phyloP scores from a whole-genome alignment of 2,888 invertebrate genomes.

The Slavum lentiscoides region DNA sequence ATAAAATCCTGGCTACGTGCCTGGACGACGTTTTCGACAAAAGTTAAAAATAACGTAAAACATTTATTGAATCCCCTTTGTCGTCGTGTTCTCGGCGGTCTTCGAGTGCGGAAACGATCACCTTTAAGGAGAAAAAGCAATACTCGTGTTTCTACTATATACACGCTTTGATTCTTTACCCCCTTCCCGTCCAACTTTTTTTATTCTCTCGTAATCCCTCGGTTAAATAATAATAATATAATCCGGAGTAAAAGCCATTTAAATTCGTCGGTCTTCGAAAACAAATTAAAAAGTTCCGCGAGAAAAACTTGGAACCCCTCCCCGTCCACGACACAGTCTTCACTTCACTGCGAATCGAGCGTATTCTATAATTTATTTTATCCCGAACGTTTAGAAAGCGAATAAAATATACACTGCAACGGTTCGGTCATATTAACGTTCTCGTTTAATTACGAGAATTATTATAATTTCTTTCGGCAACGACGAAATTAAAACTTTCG shows the following conservation, averaged over 20 bases:
- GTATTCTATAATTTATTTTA: conserved; percentile 28
- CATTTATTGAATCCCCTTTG: conserved; percentile 15
- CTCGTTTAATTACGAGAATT: conserved; percentile 39
- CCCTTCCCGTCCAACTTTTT: background rate
- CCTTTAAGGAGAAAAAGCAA: background rate
- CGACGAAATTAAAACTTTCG: conserved; percentile 18
- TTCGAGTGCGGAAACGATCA: conserved; percentile 2
- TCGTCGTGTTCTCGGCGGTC: no score
- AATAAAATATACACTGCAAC: conserved; percentile 12
- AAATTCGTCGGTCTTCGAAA: conserved; percentile 44
- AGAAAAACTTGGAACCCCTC: conserved; percentile 20
- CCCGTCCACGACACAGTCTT: background rate
- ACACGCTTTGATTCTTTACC: background rate
- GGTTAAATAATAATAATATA: conserved; percentile 16
- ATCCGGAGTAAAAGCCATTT: conserved; percentile 40
- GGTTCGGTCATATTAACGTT: conserved; percentile 37
- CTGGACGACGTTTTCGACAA: background rate
- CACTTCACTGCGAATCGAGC: conserved; percentile 3
- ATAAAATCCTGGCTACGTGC: no score
- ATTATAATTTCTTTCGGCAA: conserved; percentile 28
- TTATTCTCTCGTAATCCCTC: conserved; percentile 14
- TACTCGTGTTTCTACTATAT: conserved; percentile 10
- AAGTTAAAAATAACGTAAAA: no score
- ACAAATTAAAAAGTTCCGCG: conserved; percentile 50
- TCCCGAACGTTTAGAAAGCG: conserved; percentile 20